Evolutionary conservation across 2,113 vertebrate species (phyloP).

Genomic region (Takifugu flavidus): DNA sequence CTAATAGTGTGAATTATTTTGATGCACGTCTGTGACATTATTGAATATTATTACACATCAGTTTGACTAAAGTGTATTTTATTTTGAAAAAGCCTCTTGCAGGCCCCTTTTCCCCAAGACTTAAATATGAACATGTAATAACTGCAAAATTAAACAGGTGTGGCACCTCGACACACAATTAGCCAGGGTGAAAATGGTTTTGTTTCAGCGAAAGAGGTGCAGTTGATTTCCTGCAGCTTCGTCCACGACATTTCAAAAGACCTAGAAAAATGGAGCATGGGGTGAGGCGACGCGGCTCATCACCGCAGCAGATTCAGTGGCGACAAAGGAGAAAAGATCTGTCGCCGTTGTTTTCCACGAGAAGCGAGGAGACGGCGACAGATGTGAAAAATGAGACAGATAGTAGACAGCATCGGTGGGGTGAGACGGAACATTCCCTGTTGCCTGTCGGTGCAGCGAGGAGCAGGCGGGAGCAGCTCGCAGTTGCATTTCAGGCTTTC

Average conservation of each 20-base stretch:
- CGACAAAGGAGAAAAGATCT: conserved; percentile 7
- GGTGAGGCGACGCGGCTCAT: conserved; percentile 6
- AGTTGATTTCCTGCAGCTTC: background rate
- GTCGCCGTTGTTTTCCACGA: conserved; percentile 9
- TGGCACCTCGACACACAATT: too few species aligned
- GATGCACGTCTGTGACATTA: too few species aligned
- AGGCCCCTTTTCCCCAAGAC: too few species aligned
- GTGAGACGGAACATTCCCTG: background rate
- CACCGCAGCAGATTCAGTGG: conserved; percentile 3
- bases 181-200: background rate
- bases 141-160: too few species aligned
- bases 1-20: too few species aligned
- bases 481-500: background rate
- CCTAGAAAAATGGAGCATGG: background rate
- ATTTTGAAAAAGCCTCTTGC: too few species aligned
- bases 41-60: too few species aligned
- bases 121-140: too few species aligned
- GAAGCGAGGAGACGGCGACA: conserved; percentile 5
- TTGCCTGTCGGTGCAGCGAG: background rate
- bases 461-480: background rate
- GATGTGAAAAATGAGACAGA: background rate
- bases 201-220: background rate
- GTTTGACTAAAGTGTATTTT: too few species aligned
- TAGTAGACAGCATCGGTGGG: conserved; percentile 4
- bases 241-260: conserved; percentile 3